Evolutionary conservation across 2,797 vertebrate genomes (phyloP).

Genomic region (Melanotaenia parkinsoni): DNA sequence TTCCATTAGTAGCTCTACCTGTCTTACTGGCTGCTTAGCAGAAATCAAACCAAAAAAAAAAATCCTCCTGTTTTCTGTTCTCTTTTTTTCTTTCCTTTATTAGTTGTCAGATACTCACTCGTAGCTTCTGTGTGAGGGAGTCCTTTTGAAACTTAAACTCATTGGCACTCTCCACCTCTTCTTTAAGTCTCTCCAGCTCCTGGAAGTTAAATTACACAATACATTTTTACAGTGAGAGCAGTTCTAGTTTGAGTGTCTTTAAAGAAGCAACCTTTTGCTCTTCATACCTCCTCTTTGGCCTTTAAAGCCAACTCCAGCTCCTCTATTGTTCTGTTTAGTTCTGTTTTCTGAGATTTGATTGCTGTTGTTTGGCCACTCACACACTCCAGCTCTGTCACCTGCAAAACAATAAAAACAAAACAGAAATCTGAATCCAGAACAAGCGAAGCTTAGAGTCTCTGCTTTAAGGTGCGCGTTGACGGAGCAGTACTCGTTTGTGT

Average conservation of each 20-base stretch:
- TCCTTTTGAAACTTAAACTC: slow-evolving; percentile 91
- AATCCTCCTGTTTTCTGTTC: no score
- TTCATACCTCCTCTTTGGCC: slow-evolving; percentile 93
- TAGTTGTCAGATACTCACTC: slow-evolving; percentile 70
- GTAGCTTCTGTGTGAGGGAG: slow-evolving; percentile 88
- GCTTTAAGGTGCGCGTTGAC: neutral
- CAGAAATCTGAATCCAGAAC: neutral
- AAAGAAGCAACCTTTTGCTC: neutral
- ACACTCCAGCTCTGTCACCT: slow-evolving; percentile 98
- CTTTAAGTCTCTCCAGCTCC: slow-evolving; percentile 94
- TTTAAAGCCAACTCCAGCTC: slow-evolving; percentile 91
- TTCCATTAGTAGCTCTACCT: no score
- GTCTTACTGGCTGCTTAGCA: no score
- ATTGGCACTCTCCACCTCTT: slow-evolving; percentile 91
- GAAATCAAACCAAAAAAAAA: no score
- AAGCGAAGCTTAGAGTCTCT: neutral
- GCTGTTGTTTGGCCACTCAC: slow-evolving; percentile 93
- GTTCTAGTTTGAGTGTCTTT: no score
- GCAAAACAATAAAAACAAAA: neutral
- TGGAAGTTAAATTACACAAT: slow-evolving; percentile 51
- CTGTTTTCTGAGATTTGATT: slow-evolving; percentile 95
- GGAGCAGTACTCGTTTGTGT: slow-evolving; percentile 88
- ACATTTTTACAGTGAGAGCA: neutral
- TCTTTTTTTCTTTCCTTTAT: no score
- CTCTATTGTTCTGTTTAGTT: slow-evolving; percentile 96